These are phyloP conservation scores for Aphelenchoides avenae DNA, from an alignment of 1,140 invertebrate species.

Conservation along the genomic window DNA sequence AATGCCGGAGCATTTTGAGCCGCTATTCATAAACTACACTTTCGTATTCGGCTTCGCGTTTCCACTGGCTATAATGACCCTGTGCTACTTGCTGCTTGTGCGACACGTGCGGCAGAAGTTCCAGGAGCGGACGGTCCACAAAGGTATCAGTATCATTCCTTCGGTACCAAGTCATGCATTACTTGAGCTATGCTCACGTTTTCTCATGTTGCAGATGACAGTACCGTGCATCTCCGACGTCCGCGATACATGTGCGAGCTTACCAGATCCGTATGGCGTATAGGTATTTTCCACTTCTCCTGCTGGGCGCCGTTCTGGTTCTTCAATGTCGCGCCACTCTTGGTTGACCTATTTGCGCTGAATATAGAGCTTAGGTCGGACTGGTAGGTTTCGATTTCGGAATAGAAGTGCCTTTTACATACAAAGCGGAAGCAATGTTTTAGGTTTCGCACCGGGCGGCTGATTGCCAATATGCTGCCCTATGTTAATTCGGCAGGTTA, in stretches of 20 bases:
- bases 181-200: constrained; percentile 6
- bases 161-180: neutral
- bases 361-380: too few species aligned
- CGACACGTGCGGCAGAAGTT: constrained; percentile 22
- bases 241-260: constrained; percentile 26
- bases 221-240: neutral
- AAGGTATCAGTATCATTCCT: constrained; percentile 8
- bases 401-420: too few species aligned
- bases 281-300: constrained; percentile 22
- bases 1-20: neutral
- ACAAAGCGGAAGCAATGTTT: neutral
- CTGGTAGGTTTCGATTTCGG: too few species aligned
- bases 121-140: constrained; percentile 16
- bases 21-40: constrained; percentile 15
- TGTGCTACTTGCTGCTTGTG: constrained; percentile 24
- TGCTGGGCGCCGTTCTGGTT: constrained; percentile 31
- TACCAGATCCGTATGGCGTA: constrained; percentile 22
- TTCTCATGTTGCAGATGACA: constrained; percentile 10
- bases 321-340: constrained; percentile 5
- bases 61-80: constrained; percentile 16
- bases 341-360: constrained; percentile 10
- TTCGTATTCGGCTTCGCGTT: constrained; percentile 20
- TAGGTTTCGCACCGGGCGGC: constrained; percentile 11
- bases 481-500: constrained; percentile 31
- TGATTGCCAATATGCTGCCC: constrained; percentile 26